phyloP scores from a whole-genome alignment of 1,140 invertebrate genomes.

The Drosophila nigromelanica region DNA sequence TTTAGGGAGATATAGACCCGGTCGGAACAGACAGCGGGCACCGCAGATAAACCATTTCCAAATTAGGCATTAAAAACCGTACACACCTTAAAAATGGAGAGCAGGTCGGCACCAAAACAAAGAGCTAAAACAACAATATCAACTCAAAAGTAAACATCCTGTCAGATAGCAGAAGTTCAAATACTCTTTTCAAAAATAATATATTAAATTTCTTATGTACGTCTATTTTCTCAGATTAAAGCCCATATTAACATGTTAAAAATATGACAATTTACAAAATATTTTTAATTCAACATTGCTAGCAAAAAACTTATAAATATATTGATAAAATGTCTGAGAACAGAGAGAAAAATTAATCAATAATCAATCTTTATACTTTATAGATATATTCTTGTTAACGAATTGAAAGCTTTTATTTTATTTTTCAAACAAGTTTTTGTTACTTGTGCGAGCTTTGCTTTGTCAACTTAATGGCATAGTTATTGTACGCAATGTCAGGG shows the following conservation, averaged over 20 bases:
- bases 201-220: no score
- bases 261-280: neutral
- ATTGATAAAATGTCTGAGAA: no score
- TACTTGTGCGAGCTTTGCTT: no score
- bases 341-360: no score
- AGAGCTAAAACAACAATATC: constrained; percentile 20
- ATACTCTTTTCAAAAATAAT: constrained; percentile 6
- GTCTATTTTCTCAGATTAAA: no score
- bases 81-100: constrained; percentile 44
- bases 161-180: neutral
- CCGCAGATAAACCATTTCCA: constrained; percentile 37
- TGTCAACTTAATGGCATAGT: neutral
- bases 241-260: no score
- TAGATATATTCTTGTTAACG: no score
- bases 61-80: constrained; percentile 27
- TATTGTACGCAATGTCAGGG: neutral
- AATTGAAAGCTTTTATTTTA: no score
- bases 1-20: neutral
- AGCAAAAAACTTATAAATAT: no score
- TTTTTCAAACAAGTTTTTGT: no score
- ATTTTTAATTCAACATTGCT: no score
- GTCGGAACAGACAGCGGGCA: neutral
- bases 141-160: neutral
- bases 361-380: no score
- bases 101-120: constrained; percentile 23